phyloP scores from a whole-genome alignment of 30 jellyfish, hydroid and myxozoan species.

The Hydractinia echinata region DNA sequence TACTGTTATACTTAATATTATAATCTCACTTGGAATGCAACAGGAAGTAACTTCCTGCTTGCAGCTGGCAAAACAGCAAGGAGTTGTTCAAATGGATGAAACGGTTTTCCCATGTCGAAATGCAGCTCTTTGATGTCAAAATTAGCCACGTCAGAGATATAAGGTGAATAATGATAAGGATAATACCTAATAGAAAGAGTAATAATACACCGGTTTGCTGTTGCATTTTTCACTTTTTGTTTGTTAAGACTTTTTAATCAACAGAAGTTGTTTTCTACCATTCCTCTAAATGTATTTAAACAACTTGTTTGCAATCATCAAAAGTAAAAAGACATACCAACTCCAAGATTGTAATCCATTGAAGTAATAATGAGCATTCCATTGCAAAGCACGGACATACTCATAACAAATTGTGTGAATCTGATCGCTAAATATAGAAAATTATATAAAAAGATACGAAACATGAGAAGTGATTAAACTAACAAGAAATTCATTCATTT shows the following conservation, averaged over 20 bases:
- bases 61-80: constrained; percentile 92
- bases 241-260: too few species aligned
- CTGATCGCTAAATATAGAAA: constrained; percentile 5
- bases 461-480: background rate
- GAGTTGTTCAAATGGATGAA: constrained; percentile 90
- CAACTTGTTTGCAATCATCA: background rate
- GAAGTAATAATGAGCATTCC: constrained; percentile 92
- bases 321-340: constrained; percentile 54
- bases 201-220: background rate
- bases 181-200: constrained; percentile 56
- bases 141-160: constrained; percentile 68
- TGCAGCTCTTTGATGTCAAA: constrained; percentile 32
- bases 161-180: constrained; percentile 96
- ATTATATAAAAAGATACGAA: background rate
- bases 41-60: constrained; percentile 71
- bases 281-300: background rate
- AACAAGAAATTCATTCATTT: background rate
- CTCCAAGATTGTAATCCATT: constrained; percentile 99
- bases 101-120: constrained; percentile 73
- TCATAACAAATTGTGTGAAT: constrained; percentile 53
- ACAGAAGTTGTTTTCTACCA: background rate
- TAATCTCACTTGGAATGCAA: constrained; percentile 68
- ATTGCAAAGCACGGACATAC: constrained; percentile 75
- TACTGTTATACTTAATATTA: too few species aligned
- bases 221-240: background rate